Evolutionary conservation across 2,113 vertebrate species (phyloP).

Genomic region (Phylloscopus trochiloides): DNA sequence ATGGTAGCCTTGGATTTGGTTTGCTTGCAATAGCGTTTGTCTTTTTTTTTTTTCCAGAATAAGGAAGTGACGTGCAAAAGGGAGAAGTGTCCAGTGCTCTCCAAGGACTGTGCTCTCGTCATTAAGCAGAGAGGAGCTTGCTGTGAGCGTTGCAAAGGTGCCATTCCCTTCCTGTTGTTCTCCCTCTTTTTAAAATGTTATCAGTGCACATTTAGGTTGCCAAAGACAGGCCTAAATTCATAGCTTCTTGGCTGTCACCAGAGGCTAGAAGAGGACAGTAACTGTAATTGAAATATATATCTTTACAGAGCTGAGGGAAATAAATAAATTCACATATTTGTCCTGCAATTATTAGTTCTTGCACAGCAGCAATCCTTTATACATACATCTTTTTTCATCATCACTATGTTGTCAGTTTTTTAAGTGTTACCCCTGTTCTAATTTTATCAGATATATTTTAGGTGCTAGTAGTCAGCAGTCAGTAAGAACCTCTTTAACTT

Average conservation of each 20-base stretch:
- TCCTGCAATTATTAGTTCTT: background rate
- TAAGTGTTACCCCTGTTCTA: background rate
- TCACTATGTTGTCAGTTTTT: background rate
- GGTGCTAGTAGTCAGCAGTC: background rate
- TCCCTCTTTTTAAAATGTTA: background rate
- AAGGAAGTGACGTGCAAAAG: slow-evolving; percentile 95
- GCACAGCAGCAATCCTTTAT: background rate
- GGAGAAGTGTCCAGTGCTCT: slow-evolving; percentile 90
- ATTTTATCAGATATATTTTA: background rate
- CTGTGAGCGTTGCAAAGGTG: slow-evolving; percentile 97
- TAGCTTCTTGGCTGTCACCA: background rate
- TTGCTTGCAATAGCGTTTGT: slow-evolving; percentile 3
- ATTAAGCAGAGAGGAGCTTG: slow-evolving; percentile 94
- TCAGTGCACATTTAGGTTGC: background rate
- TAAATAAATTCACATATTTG: background rate
- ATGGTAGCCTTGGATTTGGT: background rate
- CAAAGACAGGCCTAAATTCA: background rate
- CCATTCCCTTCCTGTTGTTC: background rate
- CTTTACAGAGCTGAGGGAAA: background rate
- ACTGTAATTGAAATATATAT: background rate
- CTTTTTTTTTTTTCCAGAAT: slow-evolving; percentile 73
- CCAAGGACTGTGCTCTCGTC: slow-evolving; percentile 91
- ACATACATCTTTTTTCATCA: background rate
- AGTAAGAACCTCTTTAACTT: background rate
- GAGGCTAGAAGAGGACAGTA: background rate